A percentile compares a stretch with the other conserved stretches of the same genome.
Evolutionary conservation across 2,888 invertebrate genomes (phyloP).

Genomic region (Argyresthia goedartella): DNA sequence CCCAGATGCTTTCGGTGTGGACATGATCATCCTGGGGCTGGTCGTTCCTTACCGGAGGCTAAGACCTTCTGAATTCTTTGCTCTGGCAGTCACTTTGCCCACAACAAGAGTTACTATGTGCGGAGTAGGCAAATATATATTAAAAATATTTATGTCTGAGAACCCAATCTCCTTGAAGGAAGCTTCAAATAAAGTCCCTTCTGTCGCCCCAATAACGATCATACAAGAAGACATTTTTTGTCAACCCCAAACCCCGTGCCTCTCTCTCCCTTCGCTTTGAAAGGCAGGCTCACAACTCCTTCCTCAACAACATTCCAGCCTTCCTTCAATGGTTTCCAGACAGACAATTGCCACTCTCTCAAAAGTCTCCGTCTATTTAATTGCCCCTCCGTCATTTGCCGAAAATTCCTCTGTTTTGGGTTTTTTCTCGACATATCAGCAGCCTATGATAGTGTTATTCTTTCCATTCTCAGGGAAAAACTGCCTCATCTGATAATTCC

Average conservation of each 20-base stretch:
- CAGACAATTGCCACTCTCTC: not conserved
- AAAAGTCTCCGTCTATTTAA: not conserved
- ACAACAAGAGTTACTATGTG: not conserved
- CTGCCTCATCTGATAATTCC: constrained; percentile 19
- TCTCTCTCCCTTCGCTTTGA: not conserved
- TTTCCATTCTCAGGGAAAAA: too few species aligned
- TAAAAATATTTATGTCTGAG: not conserved
- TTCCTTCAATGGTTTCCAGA: not conserved
- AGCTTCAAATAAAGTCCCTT: not conserved
- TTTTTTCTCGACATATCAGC: too few species aligned
- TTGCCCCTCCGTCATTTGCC: constrained; percentile 10
- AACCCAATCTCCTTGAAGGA: not conserved
- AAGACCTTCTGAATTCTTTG: not conserved
- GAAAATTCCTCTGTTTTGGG: constrained; percentile 12
- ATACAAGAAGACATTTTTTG: not conserved
- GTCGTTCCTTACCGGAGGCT: not conserved
- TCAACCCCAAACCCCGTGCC: not conserved
- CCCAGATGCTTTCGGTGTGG: not conserved
- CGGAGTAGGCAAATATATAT: not conserved
- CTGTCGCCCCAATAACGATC: not conserved
- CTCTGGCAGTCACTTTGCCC: not conserved
- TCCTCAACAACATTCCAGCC: not conserved
- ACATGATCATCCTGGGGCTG: not conserved
- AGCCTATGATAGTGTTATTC: too few species aligned
- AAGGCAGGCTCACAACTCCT: not conserved